Evolutionary conservation across 2,797 vertebrate species (phyloP).

Genomic region (Sus cebifrons): DNA sequence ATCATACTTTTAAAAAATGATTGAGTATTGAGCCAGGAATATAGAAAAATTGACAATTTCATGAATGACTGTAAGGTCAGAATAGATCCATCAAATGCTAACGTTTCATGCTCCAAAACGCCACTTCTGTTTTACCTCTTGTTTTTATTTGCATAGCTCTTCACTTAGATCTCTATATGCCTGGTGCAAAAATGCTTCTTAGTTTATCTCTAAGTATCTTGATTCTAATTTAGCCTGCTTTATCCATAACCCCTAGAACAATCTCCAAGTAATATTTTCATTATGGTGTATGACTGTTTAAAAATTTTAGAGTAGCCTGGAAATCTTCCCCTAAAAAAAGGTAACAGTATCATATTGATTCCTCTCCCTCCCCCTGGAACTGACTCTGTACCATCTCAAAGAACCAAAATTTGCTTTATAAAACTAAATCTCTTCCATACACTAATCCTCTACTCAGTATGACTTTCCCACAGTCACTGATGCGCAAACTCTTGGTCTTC

Average conservation of each 20-base stretch:
- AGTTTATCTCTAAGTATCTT: conserved; percentile 14
- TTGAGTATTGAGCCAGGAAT: conserved; percentile 13
- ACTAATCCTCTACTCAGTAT: background rate
- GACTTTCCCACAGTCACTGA: background rate
- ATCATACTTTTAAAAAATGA: background rate
- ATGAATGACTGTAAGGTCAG: background rate
- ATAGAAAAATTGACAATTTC: background rate
- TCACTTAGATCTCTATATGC: background rate
- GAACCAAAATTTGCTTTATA: background rate
- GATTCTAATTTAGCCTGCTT: background rate
- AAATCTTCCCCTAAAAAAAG: background rate
- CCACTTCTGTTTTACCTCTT: background rate
- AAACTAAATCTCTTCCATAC: background rate
- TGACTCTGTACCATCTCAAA: background rate
- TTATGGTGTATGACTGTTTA: background rate
- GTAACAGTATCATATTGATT: background rate
- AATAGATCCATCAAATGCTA: background rate
- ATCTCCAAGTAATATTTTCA: conserved; percentile 39
- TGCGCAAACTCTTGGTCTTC: background rate
- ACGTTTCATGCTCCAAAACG: background rate
- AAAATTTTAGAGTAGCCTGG: background rate
- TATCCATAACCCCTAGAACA: background rate
- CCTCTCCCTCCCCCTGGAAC: background rate
- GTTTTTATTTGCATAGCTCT: background rate
- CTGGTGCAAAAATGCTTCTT: background rate